Conservation (phyloP, 2,888 invertebrate species). For the Endomychus coccineus region DNA sequence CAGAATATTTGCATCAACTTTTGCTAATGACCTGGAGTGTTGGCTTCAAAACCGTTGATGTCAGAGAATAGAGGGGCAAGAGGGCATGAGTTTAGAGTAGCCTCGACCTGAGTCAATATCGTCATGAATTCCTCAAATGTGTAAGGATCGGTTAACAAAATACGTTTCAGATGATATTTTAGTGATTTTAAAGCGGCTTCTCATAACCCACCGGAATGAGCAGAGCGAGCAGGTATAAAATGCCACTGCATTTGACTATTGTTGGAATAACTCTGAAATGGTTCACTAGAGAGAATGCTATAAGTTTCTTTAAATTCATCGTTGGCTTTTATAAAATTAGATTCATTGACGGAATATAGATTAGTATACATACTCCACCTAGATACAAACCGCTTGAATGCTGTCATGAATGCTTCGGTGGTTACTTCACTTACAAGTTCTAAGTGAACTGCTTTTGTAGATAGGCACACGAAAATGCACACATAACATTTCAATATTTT, state of each 20-base stretch:
- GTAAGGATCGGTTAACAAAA: neutral
- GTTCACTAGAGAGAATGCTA: too few relatives aligned
- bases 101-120: neutral
- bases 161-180: neutral
- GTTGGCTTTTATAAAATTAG: neutral
- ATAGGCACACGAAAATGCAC: conserved; percentile 5
- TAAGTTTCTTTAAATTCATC: neutral
- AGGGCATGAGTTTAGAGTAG: conserved; percentile 1
- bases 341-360: neutral
- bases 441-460: conserved; percentile 1
- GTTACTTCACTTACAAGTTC: conserved; percentile 5
- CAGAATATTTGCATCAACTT: conserved; percentile 1
- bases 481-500: conserved; percentile 4
- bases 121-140: neutral
- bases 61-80: neutral
- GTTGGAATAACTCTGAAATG: too few relatives aligned
- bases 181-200: neutral
- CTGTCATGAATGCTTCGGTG: neutral
- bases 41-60: neutral
- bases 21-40: neutral
- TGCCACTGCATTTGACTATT: too few relatives aligned
- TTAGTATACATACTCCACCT: conserved; percentile 1
- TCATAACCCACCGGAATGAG: too few relatives aligned
- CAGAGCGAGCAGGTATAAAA: too few relatives aligned
- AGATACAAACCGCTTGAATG: conserved; percentile 3